Evolutionary conservation across 2,797 vertebrate species (phyloP), one percentile per base, ranked within the genome.

Genomic region (Cossypha polioptera): DNA sequence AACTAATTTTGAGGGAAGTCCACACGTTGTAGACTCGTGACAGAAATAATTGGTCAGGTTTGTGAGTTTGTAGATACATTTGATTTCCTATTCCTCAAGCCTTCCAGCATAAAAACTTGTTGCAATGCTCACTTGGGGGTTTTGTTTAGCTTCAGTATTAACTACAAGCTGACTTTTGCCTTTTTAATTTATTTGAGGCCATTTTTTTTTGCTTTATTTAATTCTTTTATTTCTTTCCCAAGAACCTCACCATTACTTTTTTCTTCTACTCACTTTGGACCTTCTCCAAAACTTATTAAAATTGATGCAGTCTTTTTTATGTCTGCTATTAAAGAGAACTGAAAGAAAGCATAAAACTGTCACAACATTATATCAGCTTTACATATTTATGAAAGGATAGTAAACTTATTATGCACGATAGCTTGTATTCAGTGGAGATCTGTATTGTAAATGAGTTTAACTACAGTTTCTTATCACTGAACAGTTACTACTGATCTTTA

Each of bases 331-430:
- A 76, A 95, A 90, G 8, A 59, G 14, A 83, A 63, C 43, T 53
- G 54, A 47, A 86, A 79, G 48, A 68, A 93, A 42, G 29, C 48
- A 75, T 81, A 59, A 81, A 92, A 58, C 35, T 67, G 59, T 94
- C 74, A 91, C 33, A 92, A 71, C 62, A 36, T 67, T 81, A 8
- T 50, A 65, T 78, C 31, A 79, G 55, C 51, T 73, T 90, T 83
- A 74, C 38, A 63, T 91, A 85, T 92, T 95, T 76, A 86, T 82
- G 80, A 94, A 85, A 58, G 69, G 55, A 66, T n/a, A 88, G 58
- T 90, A 92, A 94, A 91, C 38, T 86, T 90, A 81, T 55, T 79
- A 75, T 73, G 47, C 35, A 25, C 31, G 36, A 48, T 85, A 74
- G 35, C 61, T 94, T 76, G 35, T 77, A 68, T 85, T 95, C 85